These are phyloP conservation scores for Eptesicus fuscus DNA, from an alignment of 2,113 vertebrate species.

Conservation along the genomic window DNA sequence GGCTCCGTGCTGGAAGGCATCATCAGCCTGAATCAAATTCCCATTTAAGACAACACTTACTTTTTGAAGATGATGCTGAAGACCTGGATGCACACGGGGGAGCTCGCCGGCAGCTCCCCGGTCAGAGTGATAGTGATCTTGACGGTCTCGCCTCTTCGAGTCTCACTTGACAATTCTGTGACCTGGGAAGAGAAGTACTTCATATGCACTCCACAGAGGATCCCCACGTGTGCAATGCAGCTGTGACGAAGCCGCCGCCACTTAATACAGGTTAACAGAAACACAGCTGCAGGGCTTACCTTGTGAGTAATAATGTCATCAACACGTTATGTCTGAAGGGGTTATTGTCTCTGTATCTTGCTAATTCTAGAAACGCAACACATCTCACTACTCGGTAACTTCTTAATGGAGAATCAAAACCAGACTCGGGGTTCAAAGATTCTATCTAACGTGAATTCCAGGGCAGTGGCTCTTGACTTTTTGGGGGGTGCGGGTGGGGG, in stretches of 20 bases:
- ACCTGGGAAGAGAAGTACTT: constrained; percentile 60
- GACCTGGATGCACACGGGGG: constrained; percentile 76
- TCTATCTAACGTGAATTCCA: background rate
- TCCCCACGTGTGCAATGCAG: background rate
- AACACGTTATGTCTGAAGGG: background rate
- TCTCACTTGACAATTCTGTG: constrained; percentile 72
- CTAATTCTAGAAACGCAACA: background rate
- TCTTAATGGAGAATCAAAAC: background rate
- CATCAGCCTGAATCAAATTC: background rate
- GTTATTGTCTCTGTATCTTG: background rate
- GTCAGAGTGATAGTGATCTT: constrained; percentile 75
- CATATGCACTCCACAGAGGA: background rate
- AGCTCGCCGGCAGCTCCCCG: constrained; percentile 55
- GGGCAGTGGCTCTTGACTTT: background rate
- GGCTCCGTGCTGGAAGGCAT: background rate
- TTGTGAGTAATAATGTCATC: background rate
- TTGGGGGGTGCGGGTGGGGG: accelerated
- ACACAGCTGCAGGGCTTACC: background rate
- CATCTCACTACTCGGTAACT: background rate
- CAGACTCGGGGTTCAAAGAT: background rate
- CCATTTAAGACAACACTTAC: constrained; percentile 56
- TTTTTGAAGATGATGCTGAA: constrained; percentile 77
- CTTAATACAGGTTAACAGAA: background rate
- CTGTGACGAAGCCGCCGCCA: background rate
- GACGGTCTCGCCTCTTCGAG: constrained; percentile 58